phyloP scores from a whole-genome alignment of 2,113 vertebrate species.

The Eptesicus fuscus region DNA sequence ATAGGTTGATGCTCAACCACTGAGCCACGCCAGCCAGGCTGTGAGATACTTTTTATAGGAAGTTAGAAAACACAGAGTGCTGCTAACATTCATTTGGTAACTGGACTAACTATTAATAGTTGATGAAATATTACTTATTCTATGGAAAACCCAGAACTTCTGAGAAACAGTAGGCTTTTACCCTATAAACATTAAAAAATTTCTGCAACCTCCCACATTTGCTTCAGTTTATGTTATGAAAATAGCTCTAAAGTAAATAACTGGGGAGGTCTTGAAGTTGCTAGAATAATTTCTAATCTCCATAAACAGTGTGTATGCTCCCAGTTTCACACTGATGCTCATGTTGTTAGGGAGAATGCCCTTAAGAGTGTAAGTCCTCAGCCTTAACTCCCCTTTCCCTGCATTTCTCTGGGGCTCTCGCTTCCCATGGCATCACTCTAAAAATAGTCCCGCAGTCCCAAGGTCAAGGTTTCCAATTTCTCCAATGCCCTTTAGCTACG shows the following conservation, averaged over 20 bases:
- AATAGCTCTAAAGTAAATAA: neutral
- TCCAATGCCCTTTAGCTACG: neutral
- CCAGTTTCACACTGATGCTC: neutral
- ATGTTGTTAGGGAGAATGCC: neutral
- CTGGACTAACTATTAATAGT: neutral
- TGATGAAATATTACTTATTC: slow-evolving; percentile 27
- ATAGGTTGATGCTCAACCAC: too few species aligned
- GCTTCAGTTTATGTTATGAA: slow-evolving; percentile 24
- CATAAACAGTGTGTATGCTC: neutral
- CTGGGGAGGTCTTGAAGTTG: neutral
- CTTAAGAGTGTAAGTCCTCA: neutral
- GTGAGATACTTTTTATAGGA: neutral
- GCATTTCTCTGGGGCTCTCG: neutral
- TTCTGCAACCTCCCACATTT: neutral
- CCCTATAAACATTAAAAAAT: neutral
- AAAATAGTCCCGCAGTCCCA: neutral
- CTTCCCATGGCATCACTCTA: neutral
- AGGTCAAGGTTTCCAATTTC: neutral
- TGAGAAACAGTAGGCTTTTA: neutral
- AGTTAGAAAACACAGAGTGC: slow-evolving; percentile 7
- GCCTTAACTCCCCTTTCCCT: neutral
- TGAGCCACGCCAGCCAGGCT: too few species aligned
- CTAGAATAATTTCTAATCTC: neutral
- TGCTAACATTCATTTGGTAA: neutral
- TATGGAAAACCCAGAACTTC: neutral